These are phyloP conservation scores for Peromyscus aztecus DNA, from an alignment of 2,797 vertebrate species.

Conservation along the genomic window DNA sequence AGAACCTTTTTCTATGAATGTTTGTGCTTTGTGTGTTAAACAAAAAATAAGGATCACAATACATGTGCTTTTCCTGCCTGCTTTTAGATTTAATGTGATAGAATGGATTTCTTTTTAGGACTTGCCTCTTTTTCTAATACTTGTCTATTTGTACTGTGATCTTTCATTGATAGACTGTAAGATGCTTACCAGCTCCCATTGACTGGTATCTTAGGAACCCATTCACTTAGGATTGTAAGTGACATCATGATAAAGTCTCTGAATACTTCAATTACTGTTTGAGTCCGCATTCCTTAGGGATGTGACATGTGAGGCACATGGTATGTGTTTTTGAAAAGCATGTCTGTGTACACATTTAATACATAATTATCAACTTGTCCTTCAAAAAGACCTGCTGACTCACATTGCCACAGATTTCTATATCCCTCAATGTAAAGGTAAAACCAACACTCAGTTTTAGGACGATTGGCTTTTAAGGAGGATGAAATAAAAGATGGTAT, in stretches of 20 bases:
- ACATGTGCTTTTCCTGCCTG: neutral
- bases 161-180: neutral
- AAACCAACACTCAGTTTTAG: slow-evolving; percentile 16
- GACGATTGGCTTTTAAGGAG: slow-evolving; percentile 29
- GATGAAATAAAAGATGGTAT: slow-evolving; percentile 8
- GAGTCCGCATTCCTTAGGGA: neutral
- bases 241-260: slow-evolving; percentile 21
- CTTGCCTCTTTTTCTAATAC: neutral
- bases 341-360: neutral
- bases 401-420: neutral
- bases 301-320: neutral
- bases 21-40: neutral
- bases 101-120: neutral
- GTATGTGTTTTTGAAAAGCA: neutral
- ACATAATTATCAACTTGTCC: neutral
- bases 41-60: neutral
- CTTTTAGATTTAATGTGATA: neutral
- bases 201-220: neutral
- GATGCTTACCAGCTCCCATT: neutral
- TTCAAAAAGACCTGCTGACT: neutral
- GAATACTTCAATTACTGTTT: slow-evolving; percentile 16
- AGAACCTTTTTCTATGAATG: slow-evolving; percentile 5
- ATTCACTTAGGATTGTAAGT: neutral
- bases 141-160: neutral
- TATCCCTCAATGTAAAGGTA: neutral